These are phyloP conservation scores for Drosophila cardini DNA, from an alignment of 1,140 invertebrate genomes.

Conservation along the genomic window DNA sequence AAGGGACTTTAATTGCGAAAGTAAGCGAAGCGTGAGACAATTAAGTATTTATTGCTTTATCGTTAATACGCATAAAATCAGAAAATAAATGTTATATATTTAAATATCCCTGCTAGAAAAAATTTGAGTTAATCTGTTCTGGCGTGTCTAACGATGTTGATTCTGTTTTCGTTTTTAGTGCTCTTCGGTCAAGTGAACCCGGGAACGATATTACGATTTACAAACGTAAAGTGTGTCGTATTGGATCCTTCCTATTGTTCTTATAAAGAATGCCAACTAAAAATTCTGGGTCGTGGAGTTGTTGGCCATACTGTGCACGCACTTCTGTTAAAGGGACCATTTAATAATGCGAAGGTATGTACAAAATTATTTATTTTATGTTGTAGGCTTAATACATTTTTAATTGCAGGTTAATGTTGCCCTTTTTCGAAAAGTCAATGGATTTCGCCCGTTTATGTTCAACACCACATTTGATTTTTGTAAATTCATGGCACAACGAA, in stretches of 20 bases:
- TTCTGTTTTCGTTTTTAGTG: neutral
- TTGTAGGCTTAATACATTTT: neutral
- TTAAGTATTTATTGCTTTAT: too few relatives aligned
- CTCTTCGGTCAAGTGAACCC: neutral
- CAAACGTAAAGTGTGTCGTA: constrained; percentile 34
- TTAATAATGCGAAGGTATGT: constrained; percentile 39
- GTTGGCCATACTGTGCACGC: constrained; percentile 16
- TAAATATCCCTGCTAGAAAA: too few relatives aligned
- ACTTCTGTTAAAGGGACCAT: neutral
- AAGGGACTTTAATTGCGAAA: too few relatives aligned
- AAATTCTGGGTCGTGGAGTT: constrained; percentile 16
- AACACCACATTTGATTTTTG: constrained; percentile 44
- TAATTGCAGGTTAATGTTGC: constrained; percentile 6
- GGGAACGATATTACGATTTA: neutral
- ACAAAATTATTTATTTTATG: neutral
- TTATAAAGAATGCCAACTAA: constrained; percentile 30
- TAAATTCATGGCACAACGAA: constrained; percentile 6
- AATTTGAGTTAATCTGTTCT: too few relatives aligned
- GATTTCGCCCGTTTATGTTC: constrained; percentile 41
- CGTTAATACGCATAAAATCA: too few relatives aligned
- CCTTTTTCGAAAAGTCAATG: constrained; percentile 32
- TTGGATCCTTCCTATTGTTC: constrained; percentile 22
- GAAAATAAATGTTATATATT: neutral
- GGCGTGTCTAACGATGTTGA: constrained; percentile 8
- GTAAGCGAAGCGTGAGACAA: too few relatives aligned